phyloP scores from a whole-genome alignment of 2,797 vertebrate genomes.

The Momotus momota region DNA sequence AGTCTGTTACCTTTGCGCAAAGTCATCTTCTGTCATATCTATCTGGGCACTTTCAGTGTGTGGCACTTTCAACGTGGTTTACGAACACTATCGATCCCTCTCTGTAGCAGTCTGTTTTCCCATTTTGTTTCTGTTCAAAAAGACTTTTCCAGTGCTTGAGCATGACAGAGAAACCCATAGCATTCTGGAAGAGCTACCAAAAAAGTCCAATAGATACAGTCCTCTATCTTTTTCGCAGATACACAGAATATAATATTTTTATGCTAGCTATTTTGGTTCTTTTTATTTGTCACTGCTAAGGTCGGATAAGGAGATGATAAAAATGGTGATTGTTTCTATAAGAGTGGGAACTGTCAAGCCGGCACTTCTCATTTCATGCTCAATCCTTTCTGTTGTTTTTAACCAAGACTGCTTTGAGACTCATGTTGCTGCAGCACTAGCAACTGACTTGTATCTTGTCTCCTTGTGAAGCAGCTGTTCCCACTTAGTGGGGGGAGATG shows the following conservation, averaged over 20 bases:
- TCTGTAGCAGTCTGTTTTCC: not conserved
- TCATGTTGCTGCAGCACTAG: not conserved
- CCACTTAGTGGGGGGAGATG: constrained; percentile 6
- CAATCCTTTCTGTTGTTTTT: not conserved
- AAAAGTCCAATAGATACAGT: not conserved
- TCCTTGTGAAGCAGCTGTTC: constrained; percentile 35
- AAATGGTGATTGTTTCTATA: not conserved
- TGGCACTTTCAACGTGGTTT: not conserved
- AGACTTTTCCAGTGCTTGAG: not conserved
- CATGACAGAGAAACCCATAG: not conserved
- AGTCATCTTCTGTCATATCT: not conserved
- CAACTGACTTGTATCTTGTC: not conserved
- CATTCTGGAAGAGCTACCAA: not conserved
- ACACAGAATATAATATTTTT: not conserved
- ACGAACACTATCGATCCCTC: not conserved
- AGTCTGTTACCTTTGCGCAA: not conserved
- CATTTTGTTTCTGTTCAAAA: not conserved
- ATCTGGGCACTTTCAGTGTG: not conserved
- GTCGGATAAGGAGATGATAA: not conserved
- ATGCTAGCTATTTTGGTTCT: not conserved
- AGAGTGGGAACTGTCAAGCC: not conserved
- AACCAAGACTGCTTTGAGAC: not conserved
- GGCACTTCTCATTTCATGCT: not conserved
- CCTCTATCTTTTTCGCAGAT: not conserved
- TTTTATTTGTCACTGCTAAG: not conserved